Conservation (phyloP, 2,888 invertebrate species). For the Thera britannica region DNA sequence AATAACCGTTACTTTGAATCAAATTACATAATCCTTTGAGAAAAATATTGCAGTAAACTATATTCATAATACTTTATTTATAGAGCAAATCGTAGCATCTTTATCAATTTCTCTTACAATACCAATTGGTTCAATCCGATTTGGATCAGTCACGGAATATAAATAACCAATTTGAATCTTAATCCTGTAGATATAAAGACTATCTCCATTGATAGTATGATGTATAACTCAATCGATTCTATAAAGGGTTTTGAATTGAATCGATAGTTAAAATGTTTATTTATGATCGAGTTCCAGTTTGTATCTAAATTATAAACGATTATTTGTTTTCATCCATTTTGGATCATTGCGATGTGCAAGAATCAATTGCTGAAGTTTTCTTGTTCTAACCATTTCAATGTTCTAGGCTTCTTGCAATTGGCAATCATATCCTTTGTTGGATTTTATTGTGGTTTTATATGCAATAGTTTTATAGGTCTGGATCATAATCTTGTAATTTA, state of each 20-base stretch:
- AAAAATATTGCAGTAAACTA: neutral
- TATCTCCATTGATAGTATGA: constrained; percentile 46
- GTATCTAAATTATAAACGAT: constrained; percentile 32
- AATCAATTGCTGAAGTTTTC: constrained; percentile 18
- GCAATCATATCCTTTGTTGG: constrained; percentile 20
- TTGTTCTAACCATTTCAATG: constrained; percentile 15
- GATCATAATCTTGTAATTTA: constrained; percentile 18
- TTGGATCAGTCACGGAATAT: constrained; percentile 62
- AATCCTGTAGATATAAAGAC: constrained; percentile 5
- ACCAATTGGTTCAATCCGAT: constrained; percentile 64
- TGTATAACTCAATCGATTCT: constrained; percentile 71
- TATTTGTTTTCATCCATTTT: constrained; percentile 25
- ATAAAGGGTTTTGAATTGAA: constrained; percentile 55
- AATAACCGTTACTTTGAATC: neutral
- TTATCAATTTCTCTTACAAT: constrained; percentile 55
- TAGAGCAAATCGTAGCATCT: constrained; percentile 44
- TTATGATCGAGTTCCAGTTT: constrained; percentile 42
- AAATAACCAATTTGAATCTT: constrained; percentile 36
- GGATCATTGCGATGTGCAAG: constrained; percentile 21
- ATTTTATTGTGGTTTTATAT: constrained; percentile 23
- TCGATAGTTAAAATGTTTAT: constrained; percentile 59
- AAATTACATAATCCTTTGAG: neutral
- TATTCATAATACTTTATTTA: constrained; percentile 13
- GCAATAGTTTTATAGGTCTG: constrained; percentile 24
- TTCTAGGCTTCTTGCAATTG: constrained; percentile 11